Evolutionary conservation across 1,140 invertebrate genomes (phyloP).

Genomic region (Solenopsis invicta): DNA sequence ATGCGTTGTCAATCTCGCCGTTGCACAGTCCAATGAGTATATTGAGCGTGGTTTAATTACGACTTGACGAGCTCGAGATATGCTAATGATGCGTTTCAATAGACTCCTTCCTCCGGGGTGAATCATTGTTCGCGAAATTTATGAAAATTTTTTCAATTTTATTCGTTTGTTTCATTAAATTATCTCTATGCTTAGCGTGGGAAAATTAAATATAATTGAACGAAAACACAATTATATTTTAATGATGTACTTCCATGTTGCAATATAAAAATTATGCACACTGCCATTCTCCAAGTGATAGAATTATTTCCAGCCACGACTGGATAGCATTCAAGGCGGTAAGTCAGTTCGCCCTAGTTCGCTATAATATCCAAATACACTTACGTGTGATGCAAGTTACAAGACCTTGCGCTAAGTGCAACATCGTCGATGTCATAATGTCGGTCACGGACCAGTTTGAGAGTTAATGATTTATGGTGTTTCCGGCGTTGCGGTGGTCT

Average conservation of each 20-base stretch:
- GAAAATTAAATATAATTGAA: not conserved
- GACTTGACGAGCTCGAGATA: conserved; percentile 1
- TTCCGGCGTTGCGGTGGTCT: conserved; percentile 23
- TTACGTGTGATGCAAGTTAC: conserved; percentile 39
- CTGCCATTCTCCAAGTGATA: not conserved
- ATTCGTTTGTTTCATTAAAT: not conserved
- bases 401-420: conserved; percentile 53
- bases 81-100: not conserved
- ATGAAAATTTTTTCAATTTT: not conserved
- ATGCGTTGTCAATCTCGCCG: not conserved
- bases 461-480: conserved; percentile 60
- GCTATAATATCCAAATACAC: conserved; percentile 39
- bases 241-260: not conserved
- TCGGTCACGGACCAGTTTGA: conserved; percentile 49
- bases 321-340: not conserved
- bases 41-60: conserved; percentile 45
- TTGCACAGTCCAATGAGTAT: not conserved
- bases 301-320: not conserved
- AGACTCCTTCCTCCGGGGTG: not conserved
- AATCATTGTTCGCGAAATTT: not conserved
- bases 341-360: conserved; percentile 35
- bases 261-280: not conserved
- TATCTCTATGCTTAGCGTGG: not conserved
- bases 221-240: not conserved
- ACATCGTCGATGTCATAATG: conserved; percentile 43